Percentiles rank a stretch among this genome's conserved stretches.
Evolutionary conservation across 2,797 vertebrate genomes (phyloP).

Genomic region (Morus bassanus): DNA sequence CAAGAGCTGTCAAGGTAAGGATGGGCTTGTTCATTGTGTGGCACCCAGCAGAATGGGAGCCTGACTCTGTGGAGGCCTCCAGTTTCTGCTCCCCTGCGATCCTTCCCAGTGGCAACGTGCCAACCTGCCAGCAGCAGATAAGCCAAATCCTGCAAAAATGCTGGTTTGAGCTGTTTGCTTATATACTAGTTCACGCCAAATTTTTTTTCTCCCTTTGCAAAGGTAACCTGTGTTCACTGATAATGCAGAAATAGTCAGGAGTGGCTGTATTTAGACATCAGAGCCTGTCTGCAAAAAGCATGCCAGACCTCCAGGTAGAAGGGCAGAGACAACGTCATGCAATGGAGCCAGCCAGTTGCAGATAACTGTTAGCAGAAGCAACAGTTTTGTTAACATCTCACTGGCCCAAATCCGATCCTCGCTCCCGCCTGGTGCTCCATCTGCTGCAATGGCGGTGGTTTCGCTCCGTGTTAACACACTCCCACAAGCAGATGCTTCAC

Average conservation of each 20-base stretch:
- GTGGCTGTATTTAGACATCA: neutral
- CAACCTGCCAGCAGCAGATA: neutral
- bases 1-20: neutral
- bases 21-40: fast-evolving
- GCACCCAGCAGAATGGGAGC: neutral
- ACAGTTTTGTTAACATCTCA: neutral
- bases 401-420: fast-evolving
- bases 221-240: neutral
- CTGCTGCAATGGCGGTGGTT: fast-evolving
- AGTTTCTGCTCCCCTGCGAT: neutral
- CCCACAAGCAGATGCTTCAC: neutral
- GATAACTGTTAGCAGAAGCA: neutral
- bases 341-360: fast-evolving
- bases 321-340: neutral
- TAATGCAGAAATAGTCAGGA: neutral
- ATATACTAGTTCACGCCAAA: fast-evolving
- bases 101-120: neutral
- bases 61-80: neutral
- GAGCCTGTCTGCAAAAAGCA: neutral
- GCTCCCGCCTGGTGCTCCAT: neutral
- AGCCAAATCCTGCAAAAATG: neutral
- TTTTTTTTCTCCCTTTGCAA: neutral
- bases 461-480: fast-evolving
- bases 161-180: neutral
- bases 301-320: neutral